Base-by-base conservation (phyloP, 2,888 invertebrate genomes). In the Polydrusus tereticollis region DNA sequence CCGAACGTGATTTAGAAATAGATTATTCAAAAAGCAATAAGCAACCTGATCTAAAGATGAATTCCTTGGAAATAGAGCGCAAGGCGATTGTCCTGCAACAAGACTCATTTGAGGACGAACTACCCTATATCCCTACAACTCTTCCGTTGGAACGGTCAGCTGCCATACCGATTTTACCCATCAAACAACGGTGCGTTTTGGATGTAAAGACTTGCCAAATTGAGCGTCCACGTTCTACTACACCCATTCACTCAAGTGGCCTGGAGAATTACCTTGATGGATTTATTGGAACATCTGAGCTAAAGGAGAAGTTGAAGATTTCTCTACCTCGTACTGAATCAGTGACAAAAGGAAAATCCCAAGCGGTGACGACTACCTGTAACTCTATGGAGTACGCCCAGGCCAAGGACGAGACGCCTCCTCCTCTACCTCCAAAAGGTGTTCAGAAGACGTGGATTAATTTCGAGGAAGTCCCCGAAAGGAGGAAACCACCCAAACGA, bases 111-210 rank as follows among this genome's bases (percentile, higher is more conserved):
- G 95, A 95, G 80, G 90, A 90, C 66, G 94, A 94, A 85, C 87
- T 96, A 81, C 96, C 96, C 1, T 95, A 94, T 83, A 91, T 96
- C 81, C 95, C 96, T 68, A 95, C 96, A n/a, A 96, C 95, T 65
- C 86, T 96, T 81, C 96, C 96, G 18, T 89, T 91, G 83, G 96
- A 96, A 86, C 90, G 95, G 75, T 92, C 95, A 14, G 90, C 93
- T 74, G 94, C 93, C 23, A 87, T 95, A 76, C 92, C 94, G 16
- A 91, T 96, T 80, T 89, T 95, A 76, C 95, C 96, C 21, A 90
- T 95, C 78, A 91, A 91, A 81, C 91, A 93, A 82, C 88, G 93
- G 58, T 86, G 86, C 58, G 86, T 87, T 18, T 87, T 87, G 82
- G 90, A 90, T 81, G 86, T 90, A 72, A 91, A 89, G 80, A 92